Conservation (phyloP, 2,888 invertebrate species). For the Meganola albula region DNA sequence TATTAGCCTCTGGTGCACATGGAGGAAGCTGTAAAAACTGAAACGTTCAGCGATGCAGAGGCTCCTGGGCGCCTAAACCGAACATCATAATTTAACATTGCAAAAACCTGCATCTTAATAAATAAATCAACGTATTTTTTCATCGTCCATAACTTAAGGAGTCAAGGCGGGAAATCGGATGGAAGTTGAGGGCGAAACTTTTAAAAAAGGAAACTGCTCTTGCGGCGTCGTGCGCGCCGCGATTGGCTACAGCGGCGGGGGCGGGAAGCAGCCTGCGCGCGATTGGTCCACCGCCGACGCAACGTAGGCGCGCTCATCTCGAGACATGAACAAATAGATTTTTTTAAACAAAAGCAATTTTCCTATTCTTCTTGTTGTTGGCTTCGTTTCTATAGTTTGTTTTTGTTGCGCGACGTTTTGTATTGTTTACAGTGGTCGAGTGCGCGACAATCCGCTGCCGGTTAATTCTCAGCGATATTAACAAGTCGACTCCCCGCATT, state of each 20-base stretch:
- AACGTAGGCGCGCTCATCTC: slow-evolving; percentile 69
- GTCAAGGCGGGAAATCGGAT: slow-evolving; percentile 74
- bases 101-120: slow-evolving; percentile 66
- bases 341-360: slow-evolving; percentile 77
- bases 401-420: slow-evolving; percentile 69
- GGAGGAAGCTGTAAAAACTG: slow-evolving; percentile 41
- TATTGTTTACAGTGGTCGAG: slow-evolving; percentile 71
- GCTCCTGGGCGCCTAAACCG: slow-evolving; percentile 40
- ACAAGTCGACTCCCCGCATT: slow-evolving; percentile 59
- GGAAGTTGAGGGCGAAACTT: slow-evolving; percentile 74
- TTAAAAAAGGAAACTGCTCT: slow-evolving; percentile 76
- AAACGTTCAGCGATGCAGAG: slow-evolving; percentile 42
- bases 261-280: slow-evolving; percentile 56
- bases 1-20: slow-evolving; percentile 18
- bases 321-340: slow-evolving; percentile 73
- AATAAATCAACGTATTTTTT: slow-evolving; percentile 70
- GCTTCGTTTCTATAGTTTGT: slow-evolving; percentile 70
- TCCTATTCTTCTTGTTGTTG: slow-evolving; percentile 77
- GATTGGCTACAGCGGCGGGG: slow-evolving; percentile 63
- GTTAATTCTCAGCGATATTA: slow-evolving; percentile 72
- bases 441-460: slow-evolving; percentile 72
- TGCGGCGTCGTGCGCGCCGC: slow-evolving; percentile 49
- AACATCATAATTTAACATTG: slow-evolving; percentile 68
- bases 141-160: slow-evolving; percentile 68
- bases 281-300: slow-evolving; percentile 62